These are phyloP conservation scores for Oligia strigilis DNA, from an alignment of 2,888 invertebrate genomes.

Conservation along the genomic window DNA sequence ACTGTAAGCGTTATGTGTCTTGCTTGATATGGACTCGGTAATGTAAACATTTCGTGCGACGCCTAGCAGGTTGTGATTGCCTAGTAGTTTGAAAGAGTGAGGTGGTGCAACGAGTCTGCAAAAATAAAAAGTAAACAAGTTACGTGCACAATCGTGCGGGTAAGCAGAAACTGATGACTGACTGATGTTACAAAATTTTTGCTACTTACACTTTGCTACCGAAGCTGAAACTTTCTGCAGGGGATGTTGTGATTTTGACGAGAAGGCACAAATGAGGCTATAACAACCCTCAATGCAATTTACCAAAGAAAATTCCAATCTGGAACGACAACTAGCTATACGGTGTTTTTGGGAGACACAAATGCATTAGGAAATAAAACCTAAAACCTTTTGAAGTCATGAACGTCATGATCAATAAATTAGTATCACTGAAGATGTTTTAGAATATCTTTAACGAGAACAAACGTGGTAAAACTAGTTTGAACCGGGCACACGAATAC, in stretches of 20 bases:
- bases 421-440: background rate
- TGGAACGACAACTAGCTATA: background rate
- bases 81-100: constrained; percentile 65
- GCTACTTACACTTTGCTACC: background rate
- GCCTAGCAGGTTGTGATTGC: constrained; percentile 74
- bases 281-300: background rate
- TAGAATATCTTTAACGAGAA: background rate
- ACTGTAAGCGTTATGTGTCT: constrained; percentile 74
- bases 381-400: background rate
- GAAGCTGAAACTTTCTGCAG: background rate
- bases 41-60: constrained; percentile 79
- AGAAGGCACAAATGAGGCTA: background rate
- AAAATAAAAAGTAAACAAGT: constrained; percentile 38
- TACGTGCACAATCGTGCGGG: background rate
- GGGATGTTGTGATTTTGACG: background rate
- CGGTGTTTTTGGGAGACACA: background rate
- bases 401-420: background rate
- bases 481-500: background rate
- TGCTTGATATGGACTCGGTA: constrained; percentile 77
- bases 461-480: background rate
- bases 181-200: background rate
- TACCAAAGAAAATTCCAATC: background rate
- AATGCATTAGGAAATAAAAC: background rate
- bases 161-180: constrained; percentile 23
- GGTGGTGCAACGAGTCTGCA: constrained; percentile 41